phyloP scores from a whole-genome alignment of 1,140 invertebrate genomes.

The Drosophila micromelanica region DNA sequence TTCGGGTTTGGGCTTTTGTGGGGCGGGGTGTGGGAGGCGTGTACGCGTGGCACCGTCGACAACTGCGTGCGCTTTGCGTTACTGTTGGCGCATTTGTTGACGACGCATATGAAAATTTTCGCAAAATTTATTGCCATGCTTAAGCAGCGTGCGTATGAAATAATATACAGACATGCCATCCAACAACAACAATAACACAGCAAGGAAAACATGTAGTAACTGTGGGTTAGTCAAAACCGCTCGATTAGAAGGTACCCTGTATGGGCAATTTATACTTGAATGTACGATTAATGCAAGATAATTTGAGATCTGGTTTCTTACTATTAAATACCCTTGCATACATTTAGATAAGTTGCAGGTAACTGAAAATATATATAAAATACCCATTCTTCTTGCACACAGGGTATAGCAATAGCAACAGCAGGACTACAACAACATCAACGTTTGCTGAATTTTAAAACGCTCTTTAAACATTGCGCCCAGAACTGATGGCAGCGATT shows the following conservation, averaged over 20 bases:
- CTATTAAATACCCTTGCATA: background rate
- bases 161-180: conserved; percentile 64
- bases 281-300: too few relatives aligned
- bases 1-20: background rate
- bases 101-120: conserved; percentile 77
- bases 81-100: conserved; percentile 51
- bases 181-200: conserved; percentile 14
- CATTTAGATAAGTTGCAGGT: too few relatives aligned
- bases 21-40: conserved; percentile 9
- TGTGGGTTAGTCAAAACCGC: background rate
- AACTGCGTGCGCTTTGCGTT: conserved; percentile 41
- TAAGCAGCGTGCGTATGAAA: conserved; percentile 80
- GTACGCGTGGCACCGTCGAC: conserved; percentile 33
- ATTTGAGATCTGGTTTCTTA: too few relatives aligned
- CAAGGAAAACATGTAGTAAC: conserved; percentile 6
- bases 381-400: background rate
- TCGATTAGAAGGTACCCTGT: background rate
- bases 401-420: conserved; percentile 6
- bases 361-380: background rate
- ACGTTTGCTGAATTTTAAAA: conserved; percentile 75
- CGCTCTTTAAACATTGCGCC: conserved; percentile 73
- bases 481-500: conserved; percentile 75
- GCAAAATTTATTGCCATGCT: conserved; percentile 77
- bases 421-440: background rate
- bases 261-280: background rate